These are phyloP conservation scores for Gobionotothen gibberifrons DNA, from an alignment of 2,797 vertebrate species.

Conservation along the genomic window DNA sequence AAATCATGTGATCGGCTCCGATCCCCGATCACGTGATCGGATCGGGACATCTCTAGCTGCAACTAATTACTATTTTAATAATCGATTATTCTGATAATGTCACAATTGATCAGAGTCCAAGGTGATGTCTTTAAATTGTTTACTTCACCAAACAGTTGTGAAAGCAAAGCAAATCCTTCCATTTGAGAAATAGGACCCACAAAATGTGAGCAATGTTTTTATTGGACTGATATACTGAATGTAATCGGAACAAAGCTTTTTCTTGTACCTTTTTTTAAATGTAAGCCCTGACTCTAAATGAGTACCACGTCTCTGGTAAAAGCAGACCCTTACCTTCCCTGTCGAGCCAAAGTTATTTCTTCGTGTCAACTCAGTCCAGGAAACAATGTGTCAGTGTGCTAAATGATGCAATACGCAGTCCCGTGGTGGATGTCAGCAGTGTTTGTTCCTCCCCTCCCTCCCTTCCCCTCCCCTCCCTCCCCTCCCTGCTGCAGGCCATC, in stretches of 20 bases:
- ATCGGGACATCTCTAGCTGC: too few relatives aligned
- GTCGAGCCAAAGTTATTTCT: constrained; percentile 17
- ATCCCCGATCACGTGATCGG: too few relatives aligned
- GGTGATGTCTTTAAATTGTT: background rate
- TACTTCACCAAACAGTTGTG: background rate
- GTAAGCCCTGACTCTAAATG: background rate
- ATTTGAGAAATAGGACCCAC: background rate
- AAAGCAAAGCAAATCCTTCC: background rate
- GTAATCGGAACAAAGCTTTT: background rate
- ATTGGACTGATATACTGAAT: background rate
- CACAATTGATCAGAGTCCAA: background rate
- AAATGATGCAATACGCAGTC: constrained; percentile 60
- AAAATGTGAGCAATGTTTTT: background rate
- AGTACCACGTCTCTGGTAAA: background rate
- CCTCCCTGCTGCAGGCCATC: constrained; percentile 91
- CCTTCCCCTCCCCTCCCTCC: constrained; percentile 63
- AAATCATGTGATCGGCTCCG: too few relatives aligned
- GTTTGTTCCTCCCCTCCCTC: constrained; percentile 70
- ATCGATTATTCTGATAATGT: background rate
- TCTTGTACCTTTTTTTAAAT: background rate
- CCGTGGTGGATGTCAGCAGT: constrained; percentile 70
- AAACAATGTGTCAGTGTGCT: constrained; percentile 56
- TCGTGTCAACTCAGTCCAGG: constrained; percentile 26
- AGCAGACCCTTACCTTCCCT: background rate
- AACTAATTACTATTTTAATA: too few relatives aligned